Base-by-base conservation (phyloP, 2,888 invertebrate genomes). In the Himalopsyche tibetana region DNA sequence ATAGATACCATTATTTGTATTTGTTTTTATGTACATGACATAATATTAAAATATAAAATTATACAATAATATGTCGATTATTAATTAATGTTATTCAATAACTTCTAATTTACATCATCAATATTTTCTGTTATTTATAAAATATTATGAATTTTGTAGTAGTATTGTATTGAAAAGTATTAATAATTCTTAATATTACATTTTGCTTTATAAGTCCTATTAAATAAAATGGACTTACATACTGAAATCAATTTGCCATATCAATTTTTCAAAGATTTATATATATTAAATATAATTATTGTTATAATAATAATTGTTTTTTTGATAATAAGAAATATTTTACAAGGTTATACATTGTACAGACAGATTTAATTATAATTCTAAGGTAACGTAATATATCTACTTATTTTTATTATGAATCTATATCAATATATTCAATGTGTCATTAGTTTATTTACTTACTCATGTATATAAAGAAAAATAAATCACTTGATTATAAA, bases 301-400 rank as follows among this genome's bases (percentile, higher is more conserved):
- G 63, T 63, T 89, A 89, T 89, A 89, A 89, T 89, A 89, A 89
- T 90, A 19, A 89, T 89, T 88, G 88, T 89, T 89, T 89, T 89
- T 89, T 89, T 88, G 89, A 89, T 89, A 90, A 87, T 89, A 89
- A 89, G 88, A 89, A 80, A 17, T 63, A 63, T 63, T 19, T 63
- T 63, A 63, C 63, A 63, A 9, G 63, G 17, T 80, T 80, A 40
- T 88, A 88, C 89, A 88, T 84, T 87, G 85, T 88, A 89, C 87
- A 82, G 90, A 86, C 87, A 86, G 85, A 82, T 82, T 86, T 89
- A 87, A 85, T 86, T 87, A 74, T 87, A 86, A 87, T 87, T 82
- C 55, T 85, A 87, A 85, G 87, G 56, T 63, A 81, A 79, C 63
- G 82, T 86, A 82, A 81, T 82, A 80, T 80, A 36, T 80, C 82